Base-by-base conservation (phyloP, 1,140 invertebrate species). In the Drosophila tsacasi region DNA sequence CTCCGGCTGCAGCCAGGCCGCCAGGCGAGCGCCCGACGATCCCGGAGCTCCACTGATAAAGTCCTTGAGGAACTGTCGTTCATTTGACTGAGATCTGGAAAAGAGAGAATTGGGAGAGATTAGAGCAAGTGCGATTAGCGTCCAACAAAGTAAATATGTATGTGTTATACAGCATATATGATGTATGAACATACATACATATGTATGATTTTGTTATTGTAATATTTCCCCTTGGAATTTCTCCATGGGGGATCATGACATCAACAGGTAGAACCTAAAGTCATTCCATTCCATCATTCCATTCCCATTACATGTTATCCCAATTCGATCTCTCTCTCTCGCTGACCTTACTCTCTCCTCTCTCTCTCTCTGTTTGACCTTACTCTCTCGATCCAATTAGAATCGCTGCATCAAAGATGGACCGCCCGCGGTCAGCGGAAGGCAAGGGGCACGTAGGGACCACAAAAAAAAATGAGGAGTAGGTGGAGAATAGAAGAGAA, bases 1-100 rank as follows among this genome's bases (percentile, higher is more conserved):
- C 83, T 98, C 97, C 1, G 98, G 98, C 89, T 99, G 97, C 40
- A 99, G 93, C 98, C 98, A 99, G 93, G 97, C 96, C 1, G 98
- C 98, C 58, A 99, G 93, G 59, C 98, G 94, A 32, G 98, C 98
- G 1, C 98, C 98, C 74, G 97, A 97, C 1, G 98, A 98, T 3
- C 97, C 97, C 13, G 96, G 94, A 0, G 96, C 95, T 65, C 97
- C 97, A 10, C 95, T 95, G 19, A 99, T 97, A 83, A 99, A 98
- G 93, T 99, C 98, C 50, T 97, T 96, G 17, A 99, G 95, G 93
- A 99, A 99, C 52, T 98, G 95, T n/a, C 97, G 95, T 91, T 99
- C 98, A 93, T 98, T 98, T 27, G 97, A 97, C 86, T 97, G 96
- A 74, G 95, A 95, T 90, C 96, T 96, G 93, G 12, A 92, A 85